Evolutionary conservation across 2,113 vertebrate genomes (phyloP).

Genomic region (Apaloderma vittatum): DNA sequence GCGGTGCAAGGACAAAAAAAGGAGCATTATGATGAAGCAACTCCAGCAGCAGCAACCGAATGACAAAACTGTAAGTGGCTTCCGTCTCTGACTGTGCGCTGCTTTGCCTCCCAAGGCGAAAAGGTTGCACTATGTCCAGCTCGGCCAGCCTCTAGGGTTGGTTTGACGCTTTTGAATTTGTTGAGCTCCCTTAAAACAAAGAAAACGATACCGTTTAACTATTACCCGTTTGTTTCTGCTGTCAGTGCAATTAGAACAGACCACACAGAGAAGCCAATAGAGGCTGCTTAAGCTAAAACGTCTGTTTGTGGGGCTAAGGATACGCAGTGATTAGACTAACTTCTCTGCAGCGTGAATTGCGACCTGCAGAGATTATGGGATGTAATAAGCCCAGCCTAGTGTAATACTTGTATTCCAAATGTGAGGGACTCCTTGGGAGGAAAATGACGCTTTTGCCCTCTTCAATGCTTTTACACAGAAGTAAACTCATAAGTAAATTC

Average conservation of each 20-base stretch:
- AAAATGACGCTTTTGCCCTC: not conserved
- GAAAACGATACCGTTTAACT: not conserved
- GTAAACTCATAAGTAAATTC: not conserved
- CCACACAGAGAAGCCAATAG: not conserved
- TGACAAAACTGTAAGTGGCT: slow-evolving; percentile 94
- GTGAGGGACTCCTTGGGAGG: not conserved
- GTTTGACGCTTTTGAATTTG: not conserved
- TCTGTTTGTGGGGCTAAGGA: not conserved
- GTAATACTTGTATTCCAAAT: not conserved
- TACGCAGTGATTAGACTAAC: not conserved
- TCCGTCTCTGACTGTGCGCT: not conserved
- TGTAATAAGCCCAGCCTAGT: not conserved
- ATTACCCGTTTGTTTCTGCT: not conserved
- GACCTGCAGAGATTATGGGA: not conserved
- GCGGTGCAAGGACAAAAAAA: slow-evolving; percentile 98
- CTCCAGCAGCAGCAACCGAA: slow-evolving; percentile 97
- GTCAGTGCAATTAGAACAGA: not conserved
- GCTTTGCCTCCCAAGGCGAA: not conserved
- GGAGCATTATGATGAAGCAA: slow-evolving; percentile 96
- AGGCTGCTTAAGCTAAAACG: not conserved
- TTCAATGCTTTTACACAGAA: not conserved
- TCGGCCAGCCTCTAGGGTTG: not conserved
- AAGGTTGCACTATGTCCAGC: not conserved
- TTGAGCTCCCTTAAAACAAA: not conserved
- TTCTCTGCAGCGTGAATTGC: not conserved